These are phyloP conservation scores for Argya squamiceps DNA, from an alignment of 2,797 vertebrate genomes.

Conservation along the genomic window DNA sequence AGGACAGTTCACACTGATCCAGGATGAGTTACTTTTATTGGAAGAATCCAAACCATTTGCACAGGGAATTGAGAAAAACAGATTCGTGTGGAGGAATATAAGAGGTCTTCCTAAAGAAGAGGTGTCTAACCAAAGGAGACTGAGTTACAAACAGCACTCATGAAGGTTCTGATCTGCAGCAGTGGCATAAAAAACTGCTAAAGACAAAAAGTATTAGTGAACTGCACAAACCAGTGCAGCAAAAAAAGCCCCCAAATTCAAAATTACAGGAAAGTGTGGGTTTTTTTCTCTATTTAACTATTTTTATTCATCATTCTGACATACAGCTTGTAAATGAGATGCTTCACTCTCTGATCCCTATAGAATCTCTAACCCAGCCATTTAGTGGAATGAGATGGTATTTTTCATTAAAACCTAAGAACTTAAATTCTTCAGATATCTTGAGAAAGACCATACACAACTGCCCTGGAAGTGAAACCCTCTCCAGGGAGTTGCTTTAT, in stretches of 20 bases:
- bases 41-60: neutral
- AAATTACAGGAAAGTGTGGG: neutral
- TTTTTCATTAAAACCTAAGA: neutral
- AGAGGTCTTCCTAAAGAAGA: neutral
- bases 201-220: neutral
- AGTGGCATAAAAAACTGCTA: neutral
- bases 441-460: neutral
- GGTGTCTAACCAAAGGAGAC: neutral
- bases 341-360: neutral
- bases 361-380: neutral
- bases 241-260: neutral
- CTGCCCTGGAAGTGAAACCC: neutral
- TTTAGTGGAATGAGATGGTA: neutral
- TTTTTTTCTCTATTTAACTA: neutral
- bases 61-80: neutral
- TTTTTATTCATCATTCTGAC: neutral
- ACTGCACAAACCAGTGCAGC: neutral
- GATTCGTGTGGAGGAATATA: neutral
- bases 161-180: neutral
- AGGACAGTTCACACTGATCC: neutral
- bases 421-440: neutral
- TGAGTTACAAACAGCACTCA: neutral
- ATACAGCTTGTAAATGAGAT: neutral
- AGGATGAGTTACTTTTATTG: neutral
- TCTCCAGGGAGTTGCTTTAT: neutral